phyloP scores from a whole-genome alignment of 2,888 invertebrate species.

The Acrobasis suavella region DNA sequence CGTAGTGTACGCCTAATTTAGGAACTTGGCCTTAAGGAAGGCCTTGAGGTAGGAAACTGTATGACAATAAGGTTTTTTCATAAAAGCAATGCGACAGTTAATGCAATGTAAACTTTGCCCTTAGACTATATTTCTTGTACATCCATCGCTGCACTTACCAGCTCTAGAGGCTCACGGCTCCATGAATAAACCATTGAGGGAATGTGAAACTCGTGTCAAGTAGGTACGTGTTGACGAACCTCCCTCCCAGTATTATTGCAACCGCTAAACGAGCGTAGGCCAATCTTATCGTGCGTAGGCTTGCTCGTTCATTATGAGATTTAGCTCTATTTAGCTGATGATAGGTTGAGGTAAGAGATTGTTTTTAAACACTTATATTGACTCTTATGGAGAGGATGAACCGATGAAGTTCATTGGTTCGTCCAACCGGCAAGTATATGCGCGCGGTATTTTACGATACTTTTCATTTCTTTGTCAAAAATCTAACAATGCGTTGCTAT shows the following conservation, averaged over 20 bases:
- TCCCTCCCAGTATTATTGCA: constrained; percentile 45
- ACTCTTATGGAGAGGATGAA: too few relatives aligned
- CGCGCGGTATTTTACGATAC: too few relatives aligned
- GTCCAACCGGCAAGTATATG: too few relatives aligned
- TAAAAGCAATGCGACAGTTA: background rate
- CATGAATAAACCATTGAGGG: constrained; percentile 67
- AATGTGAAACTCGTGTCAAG: constrained; percentile 69
- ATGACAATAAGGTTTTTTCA: background rate
- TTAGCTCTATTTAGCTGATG: background rate
- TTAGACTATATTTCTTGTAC: constrained; percentile 32
- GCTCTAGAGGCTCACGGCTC: constrained; percentile 45
- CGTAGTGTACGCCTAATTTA: too few relatives aligned
- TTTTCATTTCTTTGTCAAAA: too few relatives aligned
- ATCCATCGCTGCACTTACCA: constrained; percentile 51
- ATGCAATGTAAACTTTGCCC: constrained; percentile 19
- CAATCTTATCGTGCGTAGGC: background rate
- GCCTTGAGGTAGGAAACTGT: too few relatives aligned
- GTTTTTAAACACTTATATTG: too few relatives aligned
- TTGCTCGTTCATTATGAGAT: constrained; percentile 8
- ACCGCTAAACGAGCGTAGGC: constrained; percentile 34
- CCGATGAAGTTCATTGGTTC: too few relatives aligned
- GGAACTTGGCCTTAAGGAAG: too few relatives aligned
- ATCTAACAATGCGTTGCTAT: too few relatives aligned
- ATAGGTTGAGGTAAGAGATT: too few relatives aligned
- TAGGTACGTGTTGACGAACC: constrained; percentile 58